Evolutionary conservation across 2,113 vertebrate species (phyloP).

Genomic region (Rhabdornis inornatus): DNA sequence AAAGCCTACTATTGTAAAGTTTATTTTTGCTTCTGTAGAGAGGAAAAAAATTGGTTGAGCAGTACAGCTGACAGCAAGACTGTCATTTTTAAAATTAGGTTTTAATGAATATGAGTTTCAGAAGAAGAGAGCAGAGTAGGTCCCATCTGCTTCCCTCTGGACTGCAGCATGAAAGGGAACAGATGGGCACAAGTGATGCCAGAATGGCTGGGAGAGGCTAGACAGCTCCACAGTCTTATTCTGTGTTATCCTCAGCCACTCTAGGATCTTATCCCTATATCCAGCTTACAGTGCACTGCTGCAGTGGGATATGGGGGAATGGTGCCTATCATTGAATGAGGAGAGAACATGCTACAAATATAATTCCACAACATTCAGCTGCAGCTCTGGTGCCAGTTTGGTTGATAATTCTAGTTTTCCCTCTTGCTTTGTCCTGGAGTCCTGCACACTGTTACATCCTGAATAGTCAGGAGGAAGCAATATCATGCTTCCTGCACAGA

Average conservation of each 20-base stretch:
- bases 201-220: neutral
- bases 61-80: slow-evolving; percentile 27
- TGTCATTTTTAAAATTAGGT: slow-evolving; percentile 53
- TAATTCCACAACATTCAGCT: neutral
- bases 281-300: neutral
- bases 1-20: neutral
- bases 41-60: neutral
- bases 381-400: neutral
- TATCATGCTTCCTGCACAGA: neutral
- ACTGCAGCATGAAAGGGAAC: slow-evolving; percentile 35
- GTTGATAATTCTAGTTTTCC: neutral
- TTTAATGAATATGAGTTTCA: slow-evolving; percentile 59
- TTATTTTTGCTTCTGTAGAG: slow-evolving; percentile 13
- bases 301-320: neutral
- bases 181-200: slow-evolving; percentile 52
- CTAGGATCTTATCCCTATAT: neutral
- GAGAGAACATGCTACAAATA: neutral
- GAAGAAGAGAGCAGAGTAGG: slow-evolving; percentile 26
- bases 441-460: neutral
- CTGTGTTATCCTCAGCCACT: neutral
- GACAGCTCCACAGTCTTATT: neutral
- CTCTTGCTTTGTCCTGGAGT: neutral
- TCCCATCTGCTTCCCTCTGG: slow-evolving; percentile 62
- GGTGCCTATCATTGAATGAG: neutral
- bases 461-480: neutral